Evolutionary conservation across 2,113 vertebrate genomes (phyloP), one percentile per base, ranked within the genome.

Genomic region (Thalassarche chlororhynchos): DNA sequence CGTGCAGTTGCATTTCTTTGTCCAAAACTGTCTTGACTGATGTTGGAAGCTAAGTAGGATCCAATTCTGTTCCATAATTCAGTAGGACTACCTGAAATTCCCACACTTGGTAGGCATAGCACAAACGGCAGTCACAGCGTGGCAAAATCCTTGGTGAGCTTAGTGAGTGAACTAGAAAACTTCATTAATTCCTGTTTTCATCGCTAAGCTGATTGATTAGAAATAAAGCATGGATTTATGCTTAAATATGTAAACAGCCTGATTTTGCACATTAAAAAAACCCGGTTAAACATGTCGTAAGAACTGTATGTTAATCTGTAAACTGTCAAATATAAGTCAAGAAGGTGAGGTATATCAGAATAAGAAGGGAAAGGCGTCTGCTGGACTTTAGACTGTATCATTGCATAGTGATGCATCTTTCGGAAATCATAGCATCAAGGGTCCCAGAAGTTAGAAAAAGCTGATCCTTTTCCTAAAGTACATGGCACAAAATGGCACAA

Each of bases 111-210:
- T 38, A 52, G 32, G 8, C 17, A 17, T 14, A 52, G 12, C 6
- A 36, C 8, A 47, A 77, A 36, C 1, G 2, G 6, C 6, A 31
- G 24, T 15, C 11, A 10, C 3, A 40, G 13, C 4, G 4, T 5
- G 3, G 9, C 7, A 77, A 87, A 94, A 36, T 1, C 9, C 11
- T 32, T 23, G 7, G 3, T 66, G 34, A 86, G 9, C 5, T 89
- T 52, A 76, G 9, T 13, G 38, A 68, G 4, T 28, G 34, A 90
- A 68, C 20, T 17, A 57, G 51, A 86, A 75, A 72, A 16, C 0
- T 14, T 78, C 4, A 40, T n/a, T 28, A 29, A 87, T 54, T 68
- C 20, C 11, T 80, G 7, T 10, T 62, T 80, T 71, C 14, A 49
- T 44, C 1, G 2, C 8, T 62, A 52, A 89, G 25, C 1, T 26